Base-by-base conservation (phyloP, 2,113 vertebrate species). In the Salvelinus fontinalis region DNA sequence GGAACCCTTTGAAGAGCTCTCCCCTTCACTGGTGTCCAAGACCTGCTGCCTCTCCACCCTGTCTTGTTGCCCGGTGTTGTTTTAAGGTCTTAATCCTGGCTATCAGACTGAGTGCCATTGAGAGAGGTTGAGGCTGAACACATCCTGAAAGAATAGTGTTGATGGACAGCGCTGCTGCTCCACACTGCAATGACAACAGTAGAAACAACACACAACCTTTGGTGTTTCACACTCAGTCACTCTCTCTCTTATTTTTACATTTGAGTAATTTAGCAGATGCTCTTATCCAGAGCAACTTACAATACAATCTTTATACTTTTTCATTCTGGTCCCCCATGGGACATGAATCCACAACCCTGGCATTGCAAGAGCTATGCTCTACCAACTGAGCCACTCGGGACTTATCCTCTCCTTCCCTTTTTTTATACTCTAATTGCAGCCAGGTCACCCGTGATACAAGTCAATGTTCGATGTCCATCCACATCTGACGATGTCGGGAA, bases 41-140 rank as follows among this genome's bases (percentile, higher is more conserved):
- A 18, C 60, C 20, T 64, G 60, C 60, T 64, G 60, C 8, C 18
- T 3, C 59, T 73, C 70, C 3, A 8, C 14, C 65, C 65, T 67
- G n/a, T 57, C 70, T 70, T 78, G 59, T 54, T 72, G 75, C 67
- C 14, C n/a, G 34, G 57, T 89, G 86, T 87, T 89, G 78, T 80
- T 87, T 85, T 84, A 84, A 80, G 70, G 70, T 71, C 73, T 71
- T 70, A 81, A 82, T 79, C 82, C 75, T 74, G 75, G 76, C 70
- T 84, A 75, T 64, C 73, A 18, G 77, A 31, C 18, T 60, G 59
- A n/a, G n/a, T 34, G 65, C 76, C 68, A 80, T 72, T 79, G 77
- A 75, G 18, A 59, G 44, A 70, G 54, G 81, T 73, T 74, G 67
- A 64, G n/a, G 59, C 18, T 22, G 59, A 62, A 62, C n/a, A 16